Percentiles rank a stretch among this genome's conserved stretches.
phyloP scores from a whole-genome alignment of 2,113 vertebrate species.

The Hirundichthys speculiger region DNA sequence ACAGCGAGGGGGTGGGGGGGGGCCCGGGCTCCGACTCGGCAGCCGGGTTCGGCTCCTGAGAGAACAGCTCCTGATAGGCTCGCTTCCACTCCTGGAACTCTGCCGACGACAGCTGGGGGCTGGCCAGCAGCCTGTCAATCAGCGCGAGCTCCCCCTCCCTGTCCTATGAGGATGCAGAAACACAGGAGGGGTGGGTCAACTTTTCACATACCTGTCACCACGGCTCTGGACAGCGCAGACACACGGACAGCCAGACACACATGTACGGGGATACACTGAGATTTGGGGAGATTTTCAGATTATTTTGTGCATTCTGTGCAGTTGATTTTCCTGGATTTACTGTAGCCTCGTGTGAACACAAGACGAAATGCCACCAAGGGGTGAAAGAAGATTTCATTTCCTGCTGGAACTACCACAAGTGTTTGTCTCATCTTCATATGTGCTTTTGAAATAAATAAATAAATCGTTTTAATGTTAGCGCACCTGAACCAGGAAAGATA shows the following conservation, averaged over 20 bases:
- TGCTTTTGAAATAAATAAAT: no score
- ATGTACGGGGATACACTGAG: constrained; percentile 47
- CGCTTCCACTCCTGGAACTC: constrained; percentile 98
- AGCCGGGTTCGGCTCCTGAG: constrained; percentile 79
- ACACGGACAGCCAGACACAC: constrained; percentile 63
- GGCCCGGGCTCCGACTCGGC: constrained; percentile 83
- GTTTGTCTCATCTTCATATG: no score
- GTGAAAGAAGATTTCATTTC: no score
- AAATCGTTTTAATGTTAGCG: no score
- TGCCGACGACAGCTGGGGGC: constrained; percentile 92
- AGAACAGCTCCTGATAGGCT: constrained; percentile 94
- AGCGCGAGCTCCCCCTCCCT: constrained; percentile 97
- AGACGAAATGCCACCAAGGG: no score
- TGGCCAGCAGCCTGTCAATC: constrained; percentile 95
- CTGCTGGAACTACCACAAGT: no score
- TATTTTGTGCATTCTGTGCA: neutral
- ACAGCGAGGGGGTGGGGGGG: constrained; percentile 86
- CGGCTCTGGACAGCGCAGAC: constrained; percentile 53
- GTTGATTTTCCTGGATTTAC: neutral
- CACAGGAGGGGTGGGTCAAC: constrained; percentile 66
- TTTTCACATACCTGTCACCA: constrained; percentile 5
- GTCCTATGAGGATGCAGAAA: constrained; percentile 88
- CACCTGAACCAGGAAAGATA: no score
- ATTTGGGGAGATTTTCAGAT: constrained; percentile 16
- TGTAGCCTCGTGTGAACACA: neutral